Evolutionary conservation across 2,113 vertebrate genomes (phyloP), one percentile per base, ranked within the genome.

Genomic region (Spheniscus mendiculus): DNA sequence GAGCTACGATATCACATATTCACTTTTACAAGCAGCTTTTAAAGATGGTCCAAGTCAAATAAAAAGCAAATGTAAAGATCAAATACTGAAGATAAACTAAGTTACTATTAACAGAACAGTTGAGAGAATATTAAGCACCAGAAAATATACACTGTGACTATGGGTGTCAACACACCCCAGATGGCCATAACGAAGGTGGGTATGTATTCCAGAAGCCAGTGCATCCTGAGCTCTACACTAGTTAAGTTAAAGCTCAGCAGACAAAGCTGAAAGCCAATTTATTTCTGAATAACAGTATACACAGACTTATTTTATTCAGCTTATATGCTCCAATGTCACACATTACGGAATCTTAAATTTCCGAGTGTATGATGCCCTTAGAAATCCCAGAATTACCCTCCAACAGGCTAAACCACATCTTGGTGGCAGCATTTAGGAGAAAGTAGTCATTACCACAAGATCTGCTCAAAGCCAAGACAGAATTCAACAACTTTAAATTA

Each of bases 1-100:
- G 32, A 90, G 67, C 36, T 90, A 50, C 1, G 2, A 12, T 42
- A 94, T 32, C 49, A 83, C 27, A 38, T 11, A 91, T 10, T 79
- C 45, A 56, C 47, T 90, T 92, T 58, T 62, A 91, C 25, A 95
- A 81, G 47, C 29, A 91, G 62, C 63, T 87, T 96, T 87, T 92
- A 77, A 91, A 70, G 82, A 90, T 15, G 50, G 53, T 52, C 49
- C 56, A 69, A 83, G 61, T 80, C 65, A 89, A 91, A 89, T 58
- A 92, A 87, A 93, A 92, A 83, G 47, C 8, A 8, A 72, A 83
- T 1, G 0, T 42, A 78, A 86, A 97, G 77, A 90, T 67, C 45
- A 89, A 83, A 89, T 44, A 38, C 18, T 38, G 38, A 91, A 81
- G 62, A 88, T 62, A 94, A 91, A 85, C 65, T 45, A 85, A 56